A percentile compares a stretch with the other conserved stretches of the same genome.
Evolutionary conservation across 2,888 invertebrate species (phyloP).

Genomic region (Neoitamus cyanurus): DNA sequence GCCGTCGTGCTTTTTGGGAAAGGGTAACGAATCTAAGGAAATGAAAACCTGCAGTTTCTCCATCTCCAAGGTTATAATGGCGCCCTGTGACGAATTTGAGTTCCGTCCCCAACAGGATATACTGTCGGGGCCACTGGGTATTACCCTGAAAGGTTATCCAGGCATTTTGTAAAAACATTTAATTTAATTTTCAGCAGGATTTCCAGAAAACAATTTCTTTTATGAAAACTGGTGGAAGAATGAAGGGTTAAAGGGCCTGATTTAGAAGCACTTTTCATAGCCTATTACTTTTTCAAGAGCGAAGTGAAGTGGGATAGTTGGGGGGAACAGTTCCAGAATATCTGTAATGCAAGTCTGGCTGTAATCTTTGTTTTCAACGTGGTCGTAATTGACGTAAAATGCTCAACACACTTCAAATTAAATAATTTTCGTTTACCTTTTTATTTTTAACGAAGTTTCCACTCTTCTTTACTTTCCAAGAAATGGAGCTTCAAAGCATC

Average conservation of each 20-base stretch:
- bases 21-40: background rate
- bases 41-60: background rate
- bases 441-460: too few relatives aligned
- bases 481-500: too few relatives aligned
- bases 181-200: background rate
- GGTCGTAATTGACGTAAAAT: background rate
- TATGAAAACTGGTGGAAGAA: background rate
- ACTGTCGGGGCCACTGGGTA: background rate
- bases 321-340: background rate
- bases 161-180: background rate
- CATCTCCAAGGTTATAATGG: background rate
- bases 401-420: too few relatives aligned
- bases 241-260: background rate
- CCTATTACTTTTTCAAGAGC: background rate
- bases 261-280: background rate
- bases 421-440: too few relatives aligned
- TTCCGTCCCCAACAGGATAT: background rate
- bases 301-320: background rate
- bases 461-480: too few relatives aligned
- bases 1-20: background rate
- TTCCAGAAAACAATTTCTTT: background rate
- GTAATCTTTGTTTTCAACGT: background rate
- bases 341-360: background rate
- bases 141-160: background rate
- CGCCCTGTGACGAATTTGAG: background rate